Conservation (phyloP, 2,797 vertebrate species). For the Sebastes paucispinis region DNA sequence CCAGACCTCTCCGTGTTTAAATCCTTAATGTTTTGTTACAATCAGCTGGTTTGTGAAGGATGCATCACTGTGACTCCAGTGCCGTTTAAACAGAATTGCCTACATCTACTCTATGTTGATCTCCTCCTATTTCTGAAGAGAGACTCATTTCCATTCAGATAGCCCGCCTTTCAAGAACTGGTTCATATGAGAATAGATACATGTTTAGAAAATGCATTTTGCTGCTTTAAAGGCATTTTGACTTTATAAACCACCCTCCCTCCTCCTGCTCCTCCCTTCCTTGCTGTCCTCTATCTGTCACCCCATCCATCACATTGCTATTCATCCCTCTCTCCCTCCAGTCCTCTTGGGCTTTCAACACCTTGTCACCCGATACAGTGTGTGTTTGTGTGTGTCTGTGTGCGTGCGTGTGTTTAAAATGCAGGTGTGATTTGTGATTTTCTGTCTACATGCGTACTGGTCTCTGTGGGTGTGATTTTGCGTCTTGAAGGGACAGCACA, state of each 20-base stretch:
- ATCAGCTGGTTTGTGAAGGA: background rate
- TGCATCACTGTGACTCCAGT: background rate
- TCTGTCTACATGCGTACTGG: constrained; percentile 10
- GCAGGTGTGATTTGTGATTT: constrained; percentile 42
- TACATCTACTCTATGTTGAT: background rate
- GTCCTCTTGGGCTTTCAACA: constrained; percentile 61
- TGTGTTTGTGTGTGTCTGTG: constrained; percentile 4
- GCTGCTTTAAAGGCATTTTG: constrained; percentile 20
- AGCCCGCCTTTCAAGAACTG: background rate
- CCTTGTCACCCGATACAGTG: constrained; percentile 43
- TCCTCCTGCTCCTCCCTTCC: background rate
- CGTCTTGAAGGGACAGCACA: constrained; percentile 32
- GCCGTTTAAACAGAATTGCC: background rate
- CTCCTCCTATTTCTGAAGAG: background rate
- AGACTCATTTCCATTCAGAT: background rate
- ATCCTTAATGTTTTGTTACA: background rate
- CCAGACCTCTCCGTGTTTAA: background rate
- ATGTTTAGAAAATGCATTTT: constrained; percentile 15
- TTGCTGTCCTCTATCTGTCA: constrained; percentile 67
- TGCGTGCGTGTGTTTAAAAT: background rate
- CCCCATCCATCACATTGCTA: constrained; percentile 61
- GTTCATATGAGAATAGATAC: background rate
- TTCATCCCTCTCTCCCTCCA: constrained; percentile 45
- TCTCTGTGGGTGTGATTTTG: constrained; percentile 40
- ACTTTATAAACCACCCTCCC: background rate